Conservation (phyloP, 1,140 invertebrate species). For the Notospermus geniculatus region DNA sequence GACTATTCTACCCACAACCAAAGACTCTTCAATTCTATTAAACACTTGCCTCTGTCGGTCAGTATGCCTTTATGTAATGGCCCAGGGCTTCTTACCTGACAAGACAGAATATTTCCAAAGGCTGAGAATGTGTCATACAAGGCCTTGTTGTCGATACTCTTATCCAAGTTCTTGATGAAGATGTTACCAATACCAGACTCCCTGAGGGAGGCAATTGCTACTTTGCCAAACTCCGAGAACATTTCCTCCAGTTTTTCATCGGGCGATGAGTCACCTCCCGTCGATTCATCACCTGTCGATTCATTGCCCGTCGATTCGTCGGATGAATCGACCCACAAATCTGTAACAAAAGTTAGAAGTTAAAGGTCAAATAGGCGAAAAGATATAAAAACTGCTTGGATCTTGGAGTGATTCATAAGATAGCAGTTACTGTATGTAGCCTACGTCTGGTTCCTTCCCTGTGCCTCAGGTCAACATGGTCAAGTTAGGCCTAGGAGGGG, state of each 20-base stretch:
- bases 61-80: too few species aligned
- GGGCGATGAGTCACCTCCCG: conserved; percentile 85
- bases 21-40: too few species aligned
- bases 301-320: conserved; percentile 93
- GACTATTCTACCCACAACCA: too few species aligned
- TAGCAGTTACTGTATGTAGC: too few species aligned
- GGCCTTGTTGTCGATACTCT: conserved; percentile 98
- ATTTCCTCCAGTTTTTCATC: conserved; percentile 98
- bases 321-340: conserved; percentile 95
- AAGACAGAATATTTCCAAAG: conserved; percentile 98
- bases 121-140: conserved; percentile 99
- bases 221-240: conserved; percentile 99
- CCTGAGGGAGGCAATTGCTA: conserved; percentile 92
- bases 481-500: too few species aligned
- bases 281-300: conserved; percentile 94
- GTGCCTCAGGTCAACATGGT: too few species aligned
- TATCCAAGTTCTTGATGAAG: conserved; percentile 99
- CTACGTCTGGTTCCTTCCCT: too few species aligned
- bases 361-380: too few species aligned
- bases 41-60: too few species aligned
- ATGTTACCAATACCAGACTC: conserved; percentile 99
- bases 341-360: conserved; percentile 40
- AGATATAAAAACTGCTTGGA: too few species aligned
- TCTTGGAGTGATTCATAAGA: too few species aligned
- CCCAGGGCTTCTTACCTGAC: too few species aligned